A percentile compares a stretch with the other conserved stretches of the same genome.
These are phyloP conservation scores for Epsilonema sp. DNA, from an alignment of 2,888 invertebrate species.

Conservation along the genomic window DNA sequence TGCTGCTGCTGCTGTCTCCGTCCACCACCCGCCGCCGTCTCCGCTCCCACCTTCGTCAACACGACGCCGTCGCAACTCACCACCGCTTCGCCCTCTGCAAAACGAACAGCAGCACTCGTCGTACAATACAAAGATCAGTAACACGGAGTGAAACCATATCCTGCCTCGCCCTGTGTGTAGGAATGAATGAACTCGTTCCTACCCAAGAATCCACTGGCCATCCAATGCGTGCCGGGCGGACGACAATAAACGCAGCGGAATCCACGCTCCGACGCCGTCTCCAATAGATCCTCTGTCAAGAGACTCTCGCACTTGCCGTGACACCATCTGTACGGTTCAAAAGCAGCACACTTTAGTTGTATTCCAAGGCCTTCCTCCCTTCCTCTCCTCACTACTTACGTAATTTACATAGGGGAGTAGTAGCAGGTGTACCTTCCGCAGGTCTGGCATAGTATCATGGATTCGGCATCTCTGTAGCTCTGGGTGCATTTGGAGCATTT, in stretches of 20 bases:
- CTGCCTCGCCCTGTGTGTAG: too few species aligned
- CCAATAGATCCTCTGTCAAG: slow-evolving; percentile 66
- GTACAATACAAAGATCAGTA: not conserved
- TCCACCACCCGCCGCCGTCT: not conserved
- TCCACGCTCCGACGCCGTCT: slow-evolving; percentile 68
- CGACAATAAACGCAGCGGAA: slow-evolving; percentile 79
- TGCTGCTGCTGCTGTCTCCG: not conserved
- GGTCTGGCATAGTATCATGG: slow-evolving; percentile 78
- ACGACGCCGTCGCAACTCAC: slow-evolving; percentile 2
- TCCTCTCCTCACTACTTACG: too few species aligned
- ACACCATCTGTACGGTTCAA: slow-evolving; percentile 46
- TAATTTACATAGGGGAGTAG: too few species aligned
- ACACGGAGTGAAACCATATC: too few species aligned
- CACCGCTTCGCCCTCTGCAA: not conserved
- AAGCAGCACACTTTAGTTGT: slow-evolving; percentile 12
- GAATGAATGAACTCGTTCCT: too few species aligned
- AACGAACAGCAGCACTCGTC: not conserved
- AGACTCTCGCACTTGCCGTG: slow-evolving; percentile 79
- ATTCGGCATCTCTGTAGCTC: slow-evolving; percentile 66
- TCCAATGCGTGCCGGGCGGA: slow-evolving; percentile 36
- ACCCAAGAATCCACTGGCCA: too few species aligned
- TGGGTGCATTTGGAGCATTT: slow-evolving; percentile 67
- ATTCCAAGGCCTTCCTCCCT: too few species aligned
- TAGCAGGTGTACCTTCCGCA: slow-evolving; percentile 59
- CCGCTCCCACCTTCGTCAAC: slow-evolving; percentile 5